Percentiles rank a stretch among this genome's conserved stretches.
These are phyloP conservation scores for Germaria angustata DNA, from an alignment of 2,888 invertebrate genomes.

Conservation along the genomic window DNA sequence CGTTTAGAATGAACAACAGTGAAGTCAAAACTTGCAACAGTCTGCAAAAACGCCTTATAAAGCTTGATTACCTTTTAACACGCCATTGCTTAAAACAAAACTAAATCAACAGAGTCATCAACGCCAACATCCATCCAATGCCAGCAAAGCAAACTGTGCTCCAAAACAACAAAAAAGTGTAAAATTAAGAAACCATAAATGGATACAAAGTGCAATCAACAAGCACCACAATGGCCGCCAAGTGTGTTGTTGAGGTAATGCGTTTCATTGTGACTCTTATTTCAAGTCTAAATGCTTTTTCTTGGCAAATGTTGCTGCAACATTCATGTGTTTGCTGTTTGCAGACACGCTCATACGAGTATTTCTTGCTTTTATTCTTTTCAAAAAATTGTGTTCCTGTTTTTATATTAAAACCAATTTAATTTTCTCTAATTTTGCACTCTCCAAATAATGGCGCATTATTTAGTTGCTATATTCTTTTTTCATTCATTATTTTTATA, in stretches of 20 bases:
- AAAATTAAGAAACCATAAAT: slow-evolving; percentile 27
- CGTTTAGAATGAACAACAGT: slow-evolving; percentile 33
- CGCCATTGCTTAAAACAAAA: slow-evolving; percentile 54
- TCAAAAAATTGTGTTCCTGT: neutral
- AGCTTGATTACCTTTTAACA: slow-evolving; percentile 70
- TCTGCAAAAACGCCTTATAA: slow-evolving; percentile 69
- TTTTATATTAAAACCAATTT: slow-evolving; percentile 54
- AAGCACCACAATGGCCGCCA: slow-evolving; percentile 62
- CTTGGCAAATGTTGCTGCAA: slow-evolving; percentile 35
- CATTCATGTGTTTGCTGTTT: slow-evolving; percentile 33
- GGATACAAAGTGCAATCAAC: slow-evolving; percentile 34
- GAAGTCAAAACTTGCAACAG: slow-evolving; percentile 61
- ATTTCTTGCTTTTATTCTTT: slow-evolving; percentile 1
- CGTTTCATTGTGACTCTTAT: slow-evolving; percentile 47
- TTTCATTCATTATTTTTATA: neutral
- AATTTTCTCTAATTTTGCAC: slow-evolving; percentile 67
- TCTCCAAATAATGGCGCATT: slow-evolving; percentile 66
- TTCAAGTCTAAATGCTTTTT: neutral
- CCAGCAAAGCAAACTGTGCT: slow-evolving; percentile 68
- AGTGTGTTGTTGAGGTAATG: slow-evolving; percentile 43
- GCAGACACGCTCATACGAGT: slow-evolving; percentile 19
- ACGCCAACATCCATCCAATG: slow-evolving; percentile 52
- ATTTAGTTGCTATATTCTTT: slow-evolving; percentile 21
- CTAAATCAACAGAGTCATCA: slow-evolving; percentile 46
- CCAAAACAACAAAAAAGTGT: slow-evolving; percentile 42